These are phyloP conservation scores for Hydrolagus affinis DNA, from an alignment of 2,113 vertebrate genomes.

Conservation along the genomic window DNA sequence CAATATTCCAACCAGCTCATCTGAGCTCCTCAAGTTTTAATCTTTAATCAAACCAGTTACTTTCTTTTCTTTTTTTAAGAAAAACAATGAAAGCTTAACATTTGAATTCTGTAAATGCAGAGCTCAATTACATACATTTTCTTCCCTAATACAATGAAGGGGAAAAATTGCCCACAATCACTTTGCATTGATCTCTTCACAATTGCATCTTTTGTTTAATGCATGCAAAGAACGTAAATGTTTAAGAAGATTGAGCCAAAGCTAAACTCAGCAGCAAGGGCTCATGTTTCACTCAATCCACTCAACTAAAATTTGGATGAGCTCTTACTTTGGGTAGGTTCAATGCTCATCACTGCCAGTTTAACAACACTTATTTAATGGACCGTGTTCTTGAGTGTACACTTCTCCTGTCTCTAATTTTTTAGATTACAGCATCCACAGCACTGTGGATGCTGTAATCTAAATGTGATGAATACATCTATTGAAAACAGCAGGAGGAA, in stretches of 20 bases:
- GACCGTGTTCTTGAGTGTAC: not conserved
- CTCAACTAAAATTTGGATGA: conserved; percentile 8
- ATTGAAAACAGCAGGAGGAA: not conserved
- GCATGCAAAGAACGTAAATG: not conserved
- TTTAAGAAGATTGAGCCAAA: not conserved
- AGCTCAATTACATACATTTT: too few species aligned
- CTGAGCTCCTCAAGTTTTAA: not conserved
- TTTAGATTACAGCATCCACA: not conserved
- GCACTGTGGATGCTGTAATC: too few species aligned
- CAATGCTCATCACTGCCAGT: not conserved
- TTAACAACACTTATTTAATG: not conserved
- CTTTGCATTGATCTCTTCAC: not conserved
- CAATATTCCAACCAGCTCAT: not conserved
- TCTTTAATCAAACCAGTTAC: not conserved
- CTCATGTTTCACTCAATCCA: too few species aligned
- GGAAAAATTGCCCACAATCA: too few species aligned
- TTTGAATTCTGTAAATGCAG: not conserved
- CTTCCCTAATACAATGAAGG: too few species aligned
- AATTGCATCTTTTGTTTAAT: not conserved
- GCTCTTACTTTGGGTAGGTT: conserved; percentile 8
- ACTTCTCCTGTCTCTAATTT: not conserved
- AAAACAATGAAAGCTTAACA: not conserved
- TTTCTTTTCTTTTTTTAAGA: too few species aligned
- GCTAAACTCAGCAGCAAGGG: not conserved
- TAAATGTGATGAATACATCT: not conserved